Evolutionary conservation across 2,797 vertebrate genomes (phyloP).

Genomic region (Manis crassicaudata): DNA sequence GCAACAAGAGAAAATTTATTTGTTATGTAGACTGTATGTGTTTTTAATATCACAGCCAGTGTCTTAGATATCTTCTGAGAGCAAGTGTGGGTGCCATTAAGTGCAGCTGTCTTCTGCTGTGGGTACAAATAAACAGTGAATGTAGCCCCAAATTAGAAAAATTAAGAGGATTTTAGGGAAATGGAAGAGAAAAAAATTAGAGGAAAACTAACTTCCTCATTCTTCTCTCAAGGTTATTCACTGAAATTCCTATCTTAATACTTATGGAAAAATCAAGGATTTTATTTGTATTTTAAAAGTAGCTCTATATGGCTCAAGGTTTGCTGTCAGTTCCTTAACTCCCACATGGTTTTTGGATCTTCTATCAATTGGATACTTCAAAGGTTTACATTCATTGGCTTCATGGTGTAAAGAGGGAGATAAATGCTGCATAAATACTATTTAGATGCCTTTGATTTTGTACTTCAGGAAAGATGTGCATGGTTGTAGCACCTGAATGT

Average conservation of each 20-base stretch:
- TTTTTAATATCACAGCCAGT: slow-evolving; percentile 67
- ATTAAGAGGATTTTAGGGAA: neutral
- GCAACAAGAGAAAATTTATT: slow-evolving; percentile 31
- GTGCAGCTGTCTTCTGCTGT: neutral
- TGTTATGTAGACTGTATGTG: slow-evolving; percentile 60
- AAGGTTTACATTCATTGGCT: neutral
- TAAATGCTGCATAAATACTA: neutral
- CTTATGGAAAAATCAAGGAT: neutral
- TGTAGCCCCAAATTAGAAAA: neutral
- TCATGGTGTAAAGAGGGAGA: neutral
- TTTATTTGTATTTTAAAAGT: slow-evolving; percentile 20
- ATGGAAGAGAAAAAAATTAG: neutral
- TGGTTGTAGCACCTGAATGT: neutral
- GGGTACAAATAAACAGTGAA: neutral
- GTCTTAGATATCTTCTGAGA: slow-evolving; percentile 70
- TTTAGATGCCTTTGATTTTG: slow-evolving; percentile 20
- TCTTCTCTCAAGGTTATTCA: neutral
- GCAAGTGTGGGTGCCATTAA: slow-evolving; percentile 60
- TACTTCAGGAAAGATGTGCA: neutral
- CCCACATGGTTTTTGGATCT: neutral
- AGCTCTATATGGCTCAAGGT: neutral
- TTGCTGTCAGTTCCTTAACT: neutral
- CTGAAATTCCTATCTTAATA: neutral
- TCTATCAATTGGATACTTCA: neutral
- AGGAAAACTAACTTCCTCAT: neutral